Conservation (phyloP, 1,140 invertebrate genomes). For the Drosophila prosaltans region DNA sequence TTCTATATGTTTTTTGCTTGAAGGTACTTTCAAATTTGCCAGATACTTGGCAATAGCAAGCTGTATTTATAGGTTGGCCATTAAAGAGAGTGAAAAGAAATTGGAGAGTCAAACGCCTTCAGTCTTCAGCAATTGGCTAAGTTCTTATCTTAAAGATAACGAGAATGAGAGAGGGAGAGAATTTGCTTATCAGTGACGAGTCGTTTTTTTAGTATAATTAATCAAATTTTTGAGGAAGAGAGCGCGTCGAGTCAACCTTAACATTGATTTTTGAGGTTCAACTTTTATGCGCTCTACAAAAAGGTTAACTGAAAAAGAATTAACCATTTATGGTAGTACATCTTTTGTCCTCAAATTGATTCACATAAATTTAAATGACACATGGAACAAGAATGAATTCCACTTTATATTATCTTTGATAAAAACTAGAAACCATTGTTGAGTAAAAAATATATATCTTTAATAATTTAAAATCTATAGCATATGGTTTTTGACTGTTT, state of each 20-base stretch:
- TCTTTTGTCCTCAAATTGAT: neutral
- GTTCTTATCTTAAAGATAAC: constrained; percentile 29
- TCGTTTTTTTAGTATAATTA: constrained; percentile 7
- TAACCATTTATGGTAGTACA: constrained; percentile 2
- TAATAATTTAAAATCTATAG: too few species aligned
- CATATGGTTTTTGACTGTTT: too few species aligned
- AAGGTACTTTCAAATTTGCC: constrained; percentile 54
- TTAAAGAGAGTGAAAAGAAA: too few species aligned
- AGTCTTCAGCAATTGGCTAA: constrained; percentile 14
- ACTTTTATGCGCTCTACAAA: neutral
- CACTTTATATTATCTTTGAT: neutral
- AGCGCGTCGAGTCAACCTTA: constrained; percentile 6
- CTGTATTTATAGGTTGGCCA: constrained; percentile 56
- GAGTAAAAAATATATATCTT: too few species aligned
- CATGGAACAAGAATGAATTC: neutral
- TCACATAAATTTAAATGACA: constrained; percentile 22
- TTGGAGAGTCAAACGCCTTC: neutral
- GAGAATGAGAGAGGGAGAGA: constrained; percentile 22
- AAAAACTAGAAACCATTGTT: neutral
- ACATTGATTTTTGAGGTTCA: constrained; percentile 19
- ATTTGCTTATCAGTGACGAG: constrained; percentile 40
- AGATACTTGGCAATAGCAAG: neutral
- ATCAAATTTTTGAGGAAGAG: too few species aligned
- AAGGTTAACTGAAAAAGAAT: constrained; percentile 6
- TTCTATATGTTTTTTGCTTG: constrained; percentile 50